Conservation (phyloP, 2,888 invertebrate species). For the Macropis europaea region DNA sequence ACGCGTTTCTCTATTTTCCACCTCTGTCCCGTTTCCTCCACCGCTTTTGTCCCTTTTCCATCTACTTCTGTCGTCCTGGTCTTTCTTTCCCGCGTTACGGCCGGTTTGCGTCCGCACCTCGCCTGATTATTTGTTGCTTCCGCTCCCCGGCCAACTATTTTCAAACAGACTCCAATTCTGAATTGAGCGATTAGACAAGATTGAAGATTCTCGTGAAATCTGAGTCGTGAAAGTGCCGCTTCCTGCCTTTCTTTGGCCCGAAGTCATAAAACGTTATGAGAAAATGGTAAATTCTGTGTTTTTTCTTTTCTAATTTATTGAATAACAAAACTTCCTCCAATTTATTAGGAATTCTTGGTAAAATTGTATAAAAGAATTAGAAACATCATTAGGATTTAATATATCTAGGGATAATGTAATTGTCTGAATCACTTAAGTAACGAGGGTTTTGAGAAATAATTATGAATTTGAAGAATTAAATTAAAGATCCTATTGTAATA, state of each 20-base stretch:
- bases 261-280: too few relatives aligned
- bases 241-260: too few relatives aligned
- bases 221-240: too few relatives aligned
- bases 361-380: background rate
- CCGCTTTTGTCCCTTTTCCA: conserved; percentile 42
- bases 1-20: conserved; percentile 35
- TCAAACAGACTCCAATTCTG: conserved; percentile 66
- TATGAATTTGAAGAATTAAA: too few relatives aligned
- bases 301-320: too few relatives aligned
- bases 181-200: conserved; percentile 44
- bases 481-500: too few relatives aligned
- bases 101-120: conserved; percentile 78
- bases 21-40: conserved; percentile 18
- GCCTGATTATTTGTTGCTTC: conserved; percentile 79
- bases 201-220: background rate
- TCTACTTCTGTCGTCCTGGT: conserved; percentile 26
- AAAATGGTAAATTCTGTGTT: too few relatives aligned
- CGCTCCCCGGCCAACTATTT: conserved; percentile 74
- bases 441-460: too few relatives aligned
- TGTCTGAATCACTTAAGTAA: background rate
- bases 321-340: background rate
- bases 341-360: background rate
- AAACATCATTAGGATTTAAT: background rate
- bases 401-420: background rate
- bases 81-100: conserved; percentile 67